Base-by-base conservation (phyloP, 1,140 invertebrate genomes). In the Formica selysi region DNA sequence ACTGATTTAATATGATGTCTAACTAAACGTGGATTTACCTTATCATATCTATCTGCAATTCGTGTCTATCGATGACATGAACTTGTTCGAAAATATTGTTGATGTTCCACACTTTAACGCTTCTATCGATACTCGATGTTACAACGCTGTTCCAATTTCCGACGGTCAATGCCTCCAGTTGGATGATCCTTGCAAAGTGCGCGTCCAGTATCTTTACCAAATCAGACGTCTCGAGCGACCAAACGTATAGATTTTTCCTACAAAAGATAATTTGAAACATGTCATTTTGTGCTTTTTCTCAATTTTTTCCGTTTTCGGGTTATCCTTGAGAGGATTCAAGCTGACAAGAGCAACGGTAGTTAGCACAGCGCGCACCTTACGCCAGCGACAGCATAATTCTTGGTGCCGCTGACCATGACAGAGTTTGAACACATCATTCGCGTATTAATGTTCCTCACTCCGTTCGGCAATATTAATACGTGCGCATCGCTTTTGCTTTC, bases 81-180 rank as follows among this genome's bases (percentile, higher is more conserved):
- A 99, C 98, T 95, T 99, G 98, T 93, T 99, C 98, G 92, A 99
- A 99, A 91, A 99, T 99, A 93, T 99, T 99, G 93, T 99, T 99
- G 84, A 99, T 99, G 94, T 99, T 99, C 99, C 99, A 99, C 0
- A 99, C 98, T 96, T 99, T 99, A 0, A 99, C 99, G 0, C 98
- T 99, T 86, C 99, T 96, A 95, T 99, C 99, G 73, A 99, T 99
- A 0, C 99, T 99, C 0, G 99, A 99, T 0, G 99, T 99, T 48
- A 99, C 98, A 44, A 99, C 97, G 92, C 97, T 98, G 94, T 99
- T 99, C 97, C 98, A 99, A 85, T 97, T 97, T 2, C 98, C 98
- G 62, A 98, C 96, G 19, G 97, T 98, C 8, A 99, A 93, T 0
- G 98, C 96, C 87, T 98, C 97, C 70, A 99, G 95, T 91, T 98